These are phyloP conservation scores for Steinernema scapterisci DNA, from an alignment of 2,888 invertebrate genomes.

Conservation along the genomic window DNA sequence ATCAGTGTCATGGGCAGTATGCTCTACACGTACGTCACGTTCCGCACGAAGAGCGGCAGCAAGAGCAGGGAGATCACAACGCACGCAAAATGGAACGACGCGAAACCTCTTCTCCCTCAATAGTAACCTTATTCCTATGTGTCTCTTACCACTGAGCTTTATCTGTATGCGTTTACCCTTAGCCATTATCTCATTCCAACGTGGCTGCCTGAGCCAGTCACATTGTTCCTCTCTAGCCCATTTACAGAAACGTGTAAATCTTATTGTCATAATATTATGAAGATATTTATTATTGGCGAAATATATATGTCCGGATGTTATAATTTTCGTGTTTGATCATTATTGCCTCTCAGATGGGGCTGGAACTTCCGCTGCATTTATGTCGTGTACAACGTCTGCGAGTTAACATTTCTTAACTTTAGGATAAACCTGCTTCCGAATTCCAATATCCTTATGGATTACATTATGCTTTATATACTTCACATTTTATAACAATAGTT, in stretches of 20 bases:
- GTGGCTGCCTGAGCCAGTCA: neutral
- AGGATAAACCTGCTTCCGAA: too few species aligned
- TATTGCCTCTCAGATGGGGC: too few species aligned
- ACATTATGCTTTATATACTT: too few species aligned
- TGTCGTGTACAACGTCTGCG: too few species aligned
- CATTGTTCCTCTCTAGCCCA: neutral
- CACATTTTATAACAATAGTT: too few species aligned
- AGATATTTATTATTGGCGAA: neutral
- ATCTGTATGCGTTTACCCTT: neutral
- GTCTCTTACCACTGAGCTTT: neutral
- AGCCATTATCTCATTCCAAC: neutral
- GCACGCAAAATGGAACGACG: constrained; percentile 1
- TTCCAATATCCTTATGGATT: too few species aligned
- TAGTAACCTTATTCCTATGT: neutral
- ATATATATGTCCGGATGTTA: too few species aligned
- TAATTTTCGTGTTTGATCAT: too few species aligned
- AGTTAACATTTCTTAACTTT: too few species aligned
- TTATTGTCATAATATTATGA: neutral
- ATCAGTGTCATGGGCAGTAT: constrained; percentile 70
- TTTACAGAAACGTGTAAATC: neutral
- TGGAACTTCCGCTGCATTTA: too few species aligned
- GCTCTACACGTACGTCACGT: constrained; percentile 68
- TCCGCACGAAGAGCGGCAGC: constrained; percentile 52
- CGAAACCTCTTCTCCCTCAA: neutral
- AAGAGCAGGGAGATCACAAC: constrained; percentile 37